A percentile compares a stretch with the other conserved stretches of the same genome.
Evolutionary conservation across 2,113 vertebrate species (phyloP).

Genomic region (Rhinolophus ferrumequinum): DNA sequence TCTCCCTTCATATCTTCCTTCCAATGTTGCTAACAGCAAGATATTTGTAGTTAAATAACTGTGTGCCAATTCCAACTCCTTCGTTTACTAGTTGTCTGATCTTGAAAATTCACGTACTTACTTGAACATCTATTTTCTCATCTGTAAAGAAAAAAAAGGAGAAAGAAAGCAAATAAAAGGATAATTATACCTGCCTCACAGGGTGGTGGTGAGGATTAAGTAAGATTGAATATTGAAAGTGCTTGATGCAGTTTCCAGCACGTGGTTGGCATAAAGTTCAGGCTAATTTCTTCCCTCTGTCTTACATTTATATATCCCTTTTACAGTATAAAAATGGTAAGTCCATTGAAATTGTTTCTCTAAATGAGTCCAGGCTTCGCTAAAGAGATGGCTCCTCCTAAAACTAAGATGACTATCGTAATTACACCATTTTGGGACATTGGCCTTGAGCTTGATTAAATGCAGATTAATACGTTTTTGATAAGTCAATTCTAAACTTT

Average conservation of each 20-base stretch:
- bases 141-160: neutral
- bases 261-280: neutral
- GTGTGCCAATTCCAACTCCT: neutral
- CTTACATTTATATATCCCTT: neutral
- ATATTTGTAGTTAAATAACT: constrained; percentile 47
- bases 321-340: neutral
- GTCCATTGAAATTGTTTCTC: neutral
- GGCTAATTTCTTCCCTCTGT: neutral
- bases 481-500: neutral
- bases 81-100: neutral
- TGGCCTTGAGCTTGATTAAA: neutral
- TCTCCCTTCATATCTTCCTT: neutral
- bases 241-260: neutral
- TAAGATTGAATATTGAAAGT: constrained; percentile 17
- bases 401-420: neutral
- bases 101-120: constrained; percentile 47
- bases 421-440: neutral
- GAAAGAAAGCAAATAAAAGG: neutral
- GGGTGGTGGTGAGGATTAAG: neutral
- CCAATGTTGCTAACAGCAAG: constrained; percentile 34
- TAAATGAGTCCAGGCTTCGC: neutral
- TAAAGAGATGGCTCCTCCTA: neutral
- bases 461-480: neutral
- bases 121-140: neutral
- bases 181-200: constrained; percentile 39